These are phyloP conservation scores for Percopsis transmontana DNA, from an alignment of 2,113 vertebrate genomes.

Conservation along the genomic window DNA sequence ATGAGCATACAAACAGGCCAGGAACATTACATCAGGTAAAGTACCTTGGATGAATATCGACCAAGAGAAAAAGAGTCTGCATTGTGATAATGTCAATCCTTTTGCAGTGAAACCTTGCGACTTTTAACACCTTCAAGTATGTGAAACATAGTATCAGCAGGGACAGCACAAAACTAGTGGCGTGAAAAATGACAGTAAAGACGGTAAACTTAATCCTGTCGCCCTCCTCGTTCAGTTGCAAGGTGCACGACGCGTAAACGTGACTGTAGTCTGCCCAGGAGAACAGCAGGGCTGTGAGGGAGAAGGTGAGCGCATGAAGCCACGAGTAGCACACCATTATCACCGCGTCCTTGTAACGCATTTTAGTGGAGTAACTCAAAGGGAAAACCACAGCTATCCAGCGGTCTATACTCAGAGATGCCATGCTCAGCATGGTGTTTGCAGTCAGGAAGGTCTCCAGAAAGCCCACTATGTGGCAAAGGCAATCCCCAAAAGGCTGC, in stretches of 20 bases:
- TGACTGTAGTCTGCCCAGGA: constrained; percentile 84
- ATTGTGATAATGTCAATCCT: constrained; percentile 83
- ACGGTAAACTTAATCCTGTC: constrained; percentile 77
- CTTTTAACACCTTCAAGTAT: constrained; percentile 84
- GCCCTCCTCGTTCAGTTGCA: constrained; percentile 74
- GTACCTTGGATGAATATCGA: constrained; percentile 88
- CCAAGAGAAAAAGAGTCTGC: constrained; percentile 85
- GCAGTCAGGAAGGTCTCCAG: constrained; percentile 85
- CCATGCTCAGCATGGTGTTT: constrained; percentile 85
- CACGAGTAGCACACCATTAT: constrained; percentile 85
- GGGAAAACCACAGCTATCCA: constrained; percentile 88
- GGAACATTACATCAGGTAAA: neutral
- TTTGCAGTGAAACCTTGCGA: constrained; percentile 85
- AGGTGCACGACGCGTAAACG: constrained; percentile 82
- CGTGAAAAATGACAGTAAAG: constrained; percentile 84
- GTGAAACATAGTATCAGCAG: constrained; percentile 84
- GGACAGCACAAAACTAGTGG: constrained; percentile 81
- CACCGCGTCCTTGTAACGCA: constrained; percentile 84
- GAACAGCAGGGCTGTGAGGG: constrained; percentile 79
- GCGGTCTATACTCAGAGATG: constrained; percentile 84
- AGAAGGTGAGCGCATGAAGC: constrained; percentile 83
- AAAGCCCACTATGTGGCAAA: constrained; percentile 81
- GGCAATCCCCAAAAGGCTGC: constrained; percentile 80
- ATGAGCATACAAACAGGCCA: neutral
- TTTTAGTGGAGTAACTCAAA: constrained; percentile 83